Evolutionary conservation across 2,113 vertebrate genomes (phyloP), one percentile per base, ranked within the genome.

Genomic region (Jaculus jaculus): DNA sequence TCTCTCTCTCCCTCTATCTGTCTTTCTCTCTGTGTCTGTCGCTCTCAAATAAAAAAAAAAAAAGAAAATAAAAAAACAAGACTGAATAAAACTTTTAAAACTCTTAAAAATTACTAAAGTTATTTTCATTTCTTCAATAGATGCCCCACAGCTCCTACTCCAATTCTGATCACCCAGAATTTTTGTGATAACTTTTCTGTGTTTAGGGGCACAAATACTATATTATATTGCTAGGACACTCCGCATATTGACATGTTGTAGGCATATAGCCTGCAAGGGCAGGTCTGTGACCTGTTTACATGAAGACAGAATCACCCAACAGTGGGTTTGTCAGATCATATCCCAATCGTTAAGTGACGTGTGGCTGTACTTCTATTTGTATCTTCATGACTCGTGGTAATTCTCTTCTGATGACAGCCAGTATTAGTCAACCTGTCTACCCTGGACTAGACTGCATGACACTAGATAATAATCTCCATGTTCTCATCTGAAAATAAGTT

Each of bases 371-470:
- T 20, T 58, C 30, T 78, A 30, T 58, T 58, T n/a, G 30, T 9
- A 7, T 78, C 51, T 58, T 32, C 42, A 28, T 77, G 71, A 42
- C 30, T 32, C 28, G 30, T 51, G 18, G 20, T 58, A n/a, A 78
- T 78, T 58, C 17, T n/a, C 20, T 23, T 21, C 42, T 47, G 42
- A 78, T 18, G 20, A 58, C n/a, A 58, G 11, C 74, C 51, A 32
- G 32, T 20, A 32, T 78, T 9, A n/a, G 75, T 58, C 30, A 78
- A n/a, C 18, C 47, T 34, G n/a, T 9, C 30, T 24, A 79, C 32
- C 11, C 18, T 39, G 1, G 21, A 21, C 39, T 20, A 30, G 47
- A 23, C 2, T 2, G 11, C 8, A 17, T 2, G 3, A 11, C 34
- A 24, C 0, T n/a, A 69, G 37, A 78, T 8, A 54, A 58, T n/a